phyloP scores from a whole-genome alignment of 2,888 invertebrate species.

The Punctoribates punctum region DNA sequence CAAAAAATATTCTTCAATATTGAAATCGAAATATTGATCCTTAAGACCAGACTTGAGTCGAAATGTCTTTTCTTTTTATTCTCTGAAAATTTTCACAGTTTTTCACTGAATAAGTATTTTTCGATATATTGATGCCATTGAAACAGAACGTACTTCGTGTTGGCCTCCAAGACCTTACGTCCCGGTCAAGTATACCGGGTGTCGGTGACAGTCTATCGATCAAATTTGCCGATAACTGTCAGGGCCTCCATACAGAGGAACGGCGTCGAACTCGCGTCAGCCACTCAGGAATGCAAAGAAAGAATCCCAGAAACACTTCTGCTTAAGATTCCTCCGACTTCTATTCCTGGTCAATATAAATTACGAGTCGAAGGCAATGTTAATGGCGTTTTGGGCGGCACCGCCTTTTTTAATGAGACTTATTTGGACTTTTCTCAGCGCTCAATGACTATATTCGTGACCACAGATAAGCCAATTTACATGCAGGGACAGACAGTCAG shows the following conservation, averaged over 20 bases:
- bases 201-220: conserved; percentile 74
- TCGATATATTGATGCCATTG: not conserved
- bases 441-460: conserved; percentile 92
- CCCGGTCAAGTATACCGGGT: conserved; percentile 87
- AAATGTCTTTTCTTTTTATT: too few species aligned
- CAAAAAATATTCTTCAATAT: too few species aligned
- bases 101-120: not conserved
- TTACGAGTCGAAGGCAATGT: conserved; percentile 75
- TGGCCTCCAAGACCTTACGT: conserved; percentile 83
- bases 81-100: too few species aligned
- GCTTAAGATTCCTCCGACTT: conserved; percentile 71
- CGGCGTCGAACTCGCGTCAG: conserved; percentile 81
- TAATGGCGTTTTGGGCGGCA: conserved; percentile 74
- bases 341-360: conserved; percentile 76
- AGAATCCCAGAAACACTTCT: conserved; percentile 61
- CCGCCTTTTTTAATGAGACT: conserved; percentile 85
- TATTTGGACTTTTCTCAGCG: conserved; percentile 76
- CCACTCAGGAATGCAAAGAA: conserved; percentile 73
- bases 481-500: conserved; percentile 84
- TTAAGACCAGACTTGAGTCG: too few species aligned
- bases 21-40: too few species aligned
- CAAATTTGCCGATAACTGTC: conserved; percentile 74
- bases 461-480: conserved; percentile 90
- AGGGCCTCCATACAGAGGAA: conserved; percentile 83
- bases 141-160: conserved; percentile 70